These are phyloP conservation scores for Motacilla alba DNA, from an alignment of 2,113 vertebrate genomes.

Conservation along the genomic window DNA sequence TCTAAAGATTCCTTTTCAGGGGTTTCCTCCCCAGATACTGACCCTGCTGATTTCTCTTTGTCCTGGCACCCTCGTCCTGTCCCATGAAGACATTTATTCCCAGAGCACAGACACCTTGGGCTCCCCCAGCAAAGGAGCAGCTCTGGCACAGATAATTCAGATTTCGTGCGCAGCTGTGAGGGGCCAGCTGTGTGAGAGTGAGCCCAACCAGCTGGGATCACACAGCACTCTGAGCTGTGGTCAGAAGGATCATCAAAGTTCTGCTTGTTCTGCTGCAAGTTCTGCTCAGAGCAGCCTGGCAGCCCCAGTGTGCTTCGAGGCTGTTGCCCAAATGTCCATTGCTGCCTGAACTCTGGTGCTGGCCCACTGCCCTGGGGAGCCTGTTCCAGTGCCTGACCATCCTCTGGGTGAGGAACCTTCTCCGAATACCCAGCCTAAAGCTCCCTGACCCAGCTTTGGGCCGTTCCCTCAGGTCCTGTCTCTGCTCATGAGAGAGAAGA, in stretches of 20 bases:
- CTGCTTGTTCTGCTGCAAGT: no score
- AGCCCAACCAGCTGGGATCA: neutral
- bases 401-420: neutral
- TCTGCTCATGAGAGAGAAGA: neutral
- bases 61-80: neutral
- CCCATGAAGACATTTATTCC: neutral
- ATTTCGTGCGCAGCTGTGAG: neutral
- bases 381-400: neutral
- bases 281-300: neutral
- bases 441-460: neutral
- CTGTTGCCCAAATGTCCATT: no score
- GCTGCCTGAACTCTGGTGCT: no score
- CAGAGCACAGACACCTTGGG: fast-evolving
- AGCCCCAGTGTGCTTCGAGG: neutral
- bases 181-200: neutral
- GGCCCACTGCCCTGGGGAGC: neutral
- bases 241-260: neutral
- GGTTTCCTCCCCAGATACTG: neutral
- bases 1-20: neutral
- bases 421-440: no score
- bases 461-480: neutral
- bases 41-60: neutral
- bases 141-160: neutral
- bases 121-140: neutral
- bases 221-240: fast-evolving